Evolutionary conservation across 2,113 vertebrate genomes (phyloP).

Genomic region (Cololabis saira): DNA sequence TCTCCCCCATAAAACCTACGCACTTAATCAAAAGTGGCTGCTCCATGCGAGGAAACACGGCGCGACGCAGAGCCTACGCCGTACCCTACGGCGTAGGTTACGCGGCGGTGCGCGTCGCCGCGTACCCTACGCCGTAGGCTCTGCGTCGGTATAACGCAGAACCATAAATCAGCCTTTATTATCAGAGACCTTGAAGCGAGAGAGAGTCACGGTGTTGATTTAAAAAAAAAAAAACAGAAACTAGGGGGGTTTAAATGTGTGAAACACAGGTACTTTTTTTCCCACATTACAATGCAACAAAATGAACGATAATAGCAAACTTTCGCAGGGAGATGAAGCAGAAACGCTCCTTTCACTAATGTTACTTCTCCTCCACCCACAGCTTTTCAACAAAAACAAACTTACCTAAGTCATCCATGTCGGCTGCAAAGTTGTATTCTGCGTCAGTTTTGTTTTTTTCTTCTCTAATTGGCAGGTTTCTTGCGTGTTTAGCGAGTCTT

Average conservation of each 20-base stretch:
- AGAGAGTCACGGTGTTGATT: too few relatives aligned
- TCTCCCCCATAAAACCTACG: constrained; percentile 13
- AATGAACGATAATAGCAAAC: rapidly evolving
- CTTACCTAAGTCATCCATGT: constrained; percentile 84
- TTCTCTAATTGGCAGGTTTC: not conserved
- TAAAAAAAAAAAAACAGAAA: not conserved
- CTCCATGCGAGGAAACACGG: not conserved
- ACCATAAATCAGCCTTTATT: too few relatives aligned
- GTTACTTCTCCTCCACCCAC: constrained; percentile 39
- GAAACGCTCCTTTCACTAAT: constrained; percentile 21
- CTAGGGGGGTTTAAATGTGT: not conserved
- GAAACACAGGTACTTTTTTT: not conserved
- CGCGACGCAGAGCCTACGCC: too few relatives aligned
- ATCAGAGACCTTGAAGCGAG: too few relatives aligned
- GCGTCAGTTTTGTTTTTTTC: not conserved
- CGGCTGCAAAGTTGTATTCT: constrained; percentile 21
- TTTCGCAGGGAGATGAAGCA: not conserved
- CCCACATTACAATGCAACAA: not conserved
- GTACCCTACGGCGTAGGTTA: too few relatives aligned
- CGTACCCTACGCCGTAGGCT: too few relatives aligned
- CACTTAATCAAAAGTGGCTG: not conserved
- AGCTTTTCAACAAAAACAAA: not conserved
- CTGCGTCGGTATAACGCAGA: too few relatives aligned
- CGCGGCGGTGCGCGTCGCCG: too few relatives aligned
- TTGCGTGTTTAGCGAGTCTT: constrained; percentile 14